Base-by-base conservation (phyloP, 2,113 vertebrate species). In the Myrmophylax atrothorax region DNA sequence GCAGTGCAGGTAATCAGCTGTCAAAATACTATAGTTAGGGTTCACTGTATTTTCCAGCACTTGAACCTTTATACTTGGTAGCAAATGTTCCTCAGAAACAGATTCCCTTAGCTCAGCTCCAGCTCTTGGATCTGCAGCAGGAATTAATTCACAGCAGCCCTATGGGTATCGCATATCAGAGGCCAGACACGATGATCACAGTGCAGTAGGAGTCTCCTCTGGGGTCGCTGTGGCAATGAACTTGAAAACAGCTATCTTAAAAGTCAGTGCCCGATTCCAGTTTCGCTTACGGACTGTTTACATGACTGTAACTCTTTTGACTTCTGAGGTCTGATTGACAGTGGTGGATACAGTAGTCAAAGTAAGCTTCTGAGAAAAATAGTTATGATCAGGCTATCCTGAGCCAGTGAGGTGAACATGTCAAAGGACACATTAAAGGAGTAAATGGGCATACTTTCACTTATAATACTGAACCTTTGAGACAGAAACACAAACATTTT, bases 221-320 rank as follows among this genome's bases (percentile, higher is more conserved):
- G 72, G 87, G 90, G 93, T 44, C 86, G 40, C 76, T 77, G 85
- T 89, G 72, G 85, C 94, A 97, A 94, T 92, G 96, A 96, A 92
- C 90, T 94, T 95, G 94, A 96, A 95, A 97, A 95, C 81, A 78
- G 56, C 93, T 89, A 75, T 89, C 91, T 77, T 75, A 62, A 72
- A 93, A 96, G 86, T 81, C 93, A 78, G 0, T 68, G 76, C 73
- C 40, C 22, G 56, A 68, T 68, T 92, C 88, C 40, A 52, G 79
- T 93, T 94, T 84, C 68, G 64, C 69, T 93, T 92, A 75, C 31
- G 28, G 38, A 18, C 72, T 90, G 79, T 96, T 96, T 88, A 92
- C 72, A 29, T 31, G 60, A 86, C 52, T 88, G 90, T 84, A 92
- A 84, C 72, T 86, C 84, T 66, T 84, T n/a, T 67, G 78, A 73